Evolutionary conservation across 2,113 vertebrate genomes (phyloP).

Genomic region (Ammospiza nelsoni): DNA sequence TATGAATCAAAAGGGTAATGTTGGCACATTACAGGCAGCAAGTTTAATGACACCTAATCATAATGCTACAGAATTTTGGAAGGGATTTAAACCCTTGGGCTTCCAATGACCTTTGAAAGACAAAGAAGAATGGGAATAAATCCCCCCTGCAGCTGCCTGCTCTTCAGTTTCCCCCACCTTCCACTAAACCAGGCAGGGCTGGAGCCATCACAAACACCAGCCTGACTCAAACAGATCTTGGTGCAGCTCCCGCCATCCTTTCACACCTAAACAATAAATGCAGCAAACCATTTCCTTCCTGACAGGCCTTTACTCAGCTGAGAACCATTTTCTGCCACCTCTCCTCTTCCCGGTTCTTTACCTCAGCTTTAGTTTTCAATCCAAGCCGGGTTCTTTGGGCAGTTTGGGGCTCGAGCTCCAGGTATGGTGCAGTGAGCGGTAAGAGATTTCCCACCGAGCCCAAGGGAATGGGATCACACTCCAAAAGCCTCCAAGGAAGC

Average conservation of each 20-base stretch:
- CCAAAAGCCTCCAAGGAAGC: constrained; percentile 9
- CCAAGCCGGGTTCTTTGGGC: neutral
- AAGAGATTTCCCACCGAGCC: neutral
- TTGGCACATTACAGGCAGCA: neutral
- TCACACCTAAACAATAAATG: neutral
- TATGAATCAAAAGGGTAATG: neutral
- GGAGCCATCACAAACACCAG: neutral
- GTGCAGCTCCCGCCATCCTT: neutral
- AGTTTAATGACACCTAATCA: neutral
- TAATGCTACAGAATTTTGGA: neutral
- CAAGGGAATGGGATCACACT: neutral
- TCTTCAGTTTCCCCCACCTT: neutral
- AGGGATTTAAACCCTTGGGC: neutral
- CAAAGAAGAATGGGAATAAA: neutral
- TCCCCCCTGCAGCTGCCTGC: neutral
- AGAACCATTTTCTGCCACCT: neutral
- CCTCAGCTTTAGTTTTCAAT: neutral
- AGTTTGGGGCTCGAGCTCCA: neutral
- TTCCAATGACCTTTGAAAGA: constrained; percentile 2
- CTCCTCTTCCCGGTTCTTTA: neutral
- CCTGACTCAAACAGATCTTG: neutral
- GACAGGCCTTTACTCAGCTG: neutral
- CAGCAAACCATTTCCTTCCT: neutral
- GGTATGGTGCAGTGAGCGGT: rapidly evolving
- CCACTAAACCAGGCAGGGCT: neutral